Percentiles rank a stretch among this genome's conserved stretches.
These are phyloP conservation scores for Glyphotaelius pellucidus DNA, from an alignment of 2,888 invertebrate species.

Conservation along the genomic window DNA sequence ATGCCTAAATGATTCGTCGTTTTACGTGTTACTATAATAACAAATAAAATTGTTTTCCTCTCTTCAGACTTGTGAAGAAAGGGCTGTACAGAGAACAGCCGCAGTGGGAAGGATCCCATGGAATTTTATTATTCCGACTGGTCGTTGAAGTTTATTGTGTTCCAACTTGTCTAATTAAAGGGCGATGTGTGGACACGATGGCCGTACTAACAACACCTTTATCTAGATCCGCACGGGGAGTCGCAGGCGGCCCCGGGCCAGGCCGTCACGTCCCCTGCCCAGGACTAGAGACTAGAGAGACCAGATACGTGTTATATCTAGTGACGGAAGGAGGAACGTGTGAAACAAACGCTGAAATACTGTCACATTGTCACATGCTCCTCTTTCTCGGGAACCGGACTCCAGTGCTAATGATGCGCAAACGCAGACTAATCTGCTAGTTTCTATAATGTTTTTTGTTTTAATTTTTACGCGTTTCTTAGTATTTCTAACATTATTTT, in stretches of 20 bases:
- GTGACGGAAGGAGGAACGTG: conserved; percentile 2
- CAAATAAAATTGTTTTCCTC: not conserved
- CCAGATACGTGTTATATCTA: not conserved
- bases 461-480: not conserved
- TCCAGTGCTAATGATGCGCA: not conserved
- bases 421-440: not conserved
- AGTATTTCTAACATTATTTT: not conserved
- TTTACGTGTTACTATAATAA: too few relatives aligned
- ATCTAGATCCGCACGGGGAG: conserved; percentile 50
- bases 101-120: not conserved
- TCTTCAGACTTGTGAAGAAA: not conserved
- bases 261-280: conserved; percentile 48
- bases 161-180: conserved; percentile 56
- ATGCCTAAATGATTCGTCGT: not conserved
- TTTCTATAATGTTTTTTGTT: not conserved
- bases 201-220: conserved; percentile 51
- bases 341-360: not conserved
- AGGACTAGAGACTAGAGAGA: conserved; percentile 20
- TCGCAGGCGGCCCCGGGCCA: conserved; percentile 15
- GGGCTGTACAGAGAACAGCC: not conserved
- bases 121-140: conserved; percentile 52
- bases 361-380: conserved; percentile 4
- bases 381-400: not conserved
- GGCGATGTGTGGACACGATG: conserved; percentile 53
- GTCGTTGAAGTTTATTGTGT: conserved; percentile 51